phyloP scores from a whole-genome alignment of 2,113 vertebrate genomes.

The Thermophis baileyi region DNA sequence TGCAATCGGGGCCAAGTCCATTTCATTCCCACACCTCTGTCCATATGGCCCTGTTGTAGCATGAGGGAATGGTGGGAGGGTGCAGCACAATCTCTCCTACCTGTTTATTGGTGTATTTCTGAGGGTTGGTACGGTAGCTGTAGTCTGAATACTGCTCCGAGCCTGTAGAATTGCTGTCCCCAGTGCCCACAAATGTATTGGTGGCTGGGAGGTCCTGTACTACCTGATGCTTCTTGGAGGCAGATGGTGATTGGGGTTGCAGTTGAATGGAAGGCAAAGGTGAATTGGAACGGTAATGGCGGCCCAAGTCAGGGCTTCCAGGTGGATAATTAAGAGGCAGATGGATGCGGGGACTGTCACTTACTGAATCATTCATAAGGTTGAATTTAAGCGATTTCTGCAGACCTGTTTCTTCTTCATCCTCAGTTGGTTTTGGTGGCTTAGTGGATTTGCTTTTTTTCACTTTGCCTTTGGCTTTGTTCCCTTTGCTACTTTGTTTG shows the following conservation, averaged over 20 bases:
- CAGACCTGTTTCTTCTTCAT: conserved; percentile 87
- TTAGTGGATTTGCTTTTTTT: conserved; percentile 94
- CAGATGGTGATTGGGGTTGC: conserved; percentile 95
- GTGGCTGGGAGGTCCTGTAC: conserved; percentile 97
- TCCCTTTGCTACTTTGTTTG: conserved; percentile 86
- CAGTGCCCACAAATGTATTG: conserved; percentile 98
- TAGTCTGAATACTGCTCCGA: conserved; percentile 99
- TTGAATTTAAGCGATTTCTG: conserved; percentile 96
- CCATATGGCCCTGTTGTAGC: conserved; percentile 78
- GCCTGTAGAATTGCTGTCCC: conserved; percentile 96
- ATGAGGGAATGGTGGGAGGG: conserved; percentile 68
- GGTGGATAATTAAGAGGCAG: conserved; percentile 94
- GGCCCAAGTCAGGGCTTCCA: conserved; percentile 90
- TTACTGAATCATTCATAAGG: conserved; percentile 87
- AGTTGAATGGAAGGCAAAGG: conserved; percentile 95
- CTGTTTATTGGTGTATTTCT: conserved; percentile 99
- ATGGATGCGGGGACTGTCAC: conserved; percentile 93
- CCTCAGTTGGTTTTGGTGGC: conserved; percentile 85
- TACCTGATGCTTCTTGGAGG: conserved; percentile 98
- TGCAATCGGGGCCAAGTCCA: conserved; percentile 50
- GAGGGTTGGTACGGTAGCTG: conserved; percentile 98
- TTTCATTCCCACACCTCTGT: conserved; percentile 85
- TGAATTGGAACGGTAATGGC: conserved; percentile 97
- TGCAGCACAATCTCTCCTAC: conserved; percentile 92
- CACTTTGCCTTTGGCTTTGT: conserved; percentile 86